phyloP scores from a whole-genome alignment of 2,797 vertebrate genomes.

The Malurus leucopterus region DNA sequence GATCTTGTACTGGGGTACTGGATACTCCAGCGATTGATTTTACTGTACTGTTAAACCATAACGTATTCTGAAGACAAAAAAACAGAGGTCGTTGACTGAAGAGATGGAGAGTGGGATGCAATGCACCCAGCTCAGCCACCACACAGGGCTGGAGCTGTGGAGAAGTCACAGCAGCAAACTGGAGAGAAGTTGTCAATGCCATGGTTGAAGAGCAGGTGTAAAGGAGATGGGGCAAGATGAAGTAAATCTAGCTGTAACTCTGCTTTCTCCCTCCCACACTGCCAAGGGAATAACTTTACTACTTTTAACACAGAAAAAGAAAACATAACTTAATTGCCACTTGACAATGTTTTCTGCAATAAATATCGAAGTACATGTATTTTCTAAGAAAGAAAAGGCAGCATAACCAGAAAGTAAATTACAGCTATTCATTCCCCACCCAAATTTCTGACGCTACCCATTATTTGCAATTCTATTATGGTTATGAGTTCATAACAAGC shows the following conservation, averaged over 20 bases:
- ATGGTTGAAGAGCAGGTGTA: rapidly evolving
- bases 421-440: not conserved
- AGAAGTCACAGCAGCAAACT: not conserved
- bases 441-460: not conserved
- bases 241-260: not conserved
- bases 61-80: not conserved
- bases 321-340: not conserved
- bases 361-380: not conserved
- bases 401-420: not conserved
- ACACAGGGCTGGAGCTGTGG: rapidly evolving
- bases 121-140: rapidly evolving
- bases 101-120: not conserved
- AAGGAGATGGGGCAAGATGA: not conserved
- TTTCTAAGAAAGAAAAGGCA: not conserved
- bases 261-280: not conserved
- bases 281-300: not conserved
- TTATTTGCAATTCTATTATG: not conserved
- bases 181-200: rapidly evolving
- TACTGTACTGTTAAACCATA: not conserved
- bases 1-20: not conserved
- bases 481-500: not conserved
- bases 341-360: not conserved
- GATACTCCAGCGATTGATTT: not conserved
- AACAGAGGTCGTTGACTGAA: not conserved
- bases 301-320: not conserved